These are phyloP conservation scores for Plestiodon gilberti DNA, from an alignment of 2,113 vertebrate genomes.

Conservation along the genomic window DNA sequence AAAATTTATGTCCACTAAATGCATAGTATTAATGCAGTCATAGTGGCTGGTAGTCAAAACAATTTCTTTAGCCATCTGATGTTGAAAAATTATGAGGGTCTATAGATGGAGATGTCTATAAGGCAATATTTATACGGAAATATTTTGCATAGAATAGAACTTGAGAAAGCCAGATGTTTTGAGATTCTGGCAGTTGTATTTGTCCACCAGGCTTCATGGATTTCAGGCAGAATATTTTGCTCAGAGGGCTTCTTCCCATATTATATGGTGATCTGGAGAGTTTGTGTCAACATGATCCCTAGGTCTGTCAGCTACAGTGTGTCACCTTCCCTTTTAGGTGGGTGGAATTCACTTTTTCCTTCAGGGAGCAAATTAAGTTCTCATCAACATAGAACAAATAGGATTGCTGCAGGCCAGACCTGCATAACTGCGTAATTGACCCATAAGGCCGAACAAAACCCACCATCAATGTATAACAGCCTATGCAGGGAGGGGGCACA, in stretches of 20 bases:
- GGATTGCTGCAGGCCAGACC: not conserved
- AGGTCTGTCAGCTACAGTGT: too few relatives aligned
- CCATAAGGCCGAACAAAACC: not conserved
- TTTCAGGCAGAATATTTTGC: conserved; percentile 13
- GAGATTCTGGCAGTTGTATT: conserved; percentile 24
- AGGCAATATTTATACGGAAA: conserved; percentile 18
- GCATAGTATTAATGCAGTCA: conserved; percentile 67
- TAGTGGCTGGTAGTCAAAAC: conserved; percentile 39
- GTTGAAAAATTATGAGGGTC: conserved; percentile 27
- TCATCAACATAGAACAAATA: not conserved
- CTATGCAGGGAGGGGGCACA: not conserved
- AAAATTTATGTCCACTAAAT: conserved; percentile 72
- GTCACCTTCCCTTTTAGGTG: not conserved
- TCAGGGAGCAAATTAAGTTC: not conserved
- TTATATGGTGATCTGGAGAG: not conserved
- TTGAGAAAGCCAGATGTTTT: conserved; percentile 28
- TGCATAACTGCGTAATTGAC: not conserved
- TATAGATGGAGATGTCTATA: conserved; percentile 10
- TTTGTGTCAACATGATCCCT: not conserved
- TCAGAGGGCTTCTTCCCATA: conserved; percentile 10
- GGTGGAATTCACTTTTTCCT: not conserved
- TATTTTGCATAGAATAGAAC: conserved; percentile 24
- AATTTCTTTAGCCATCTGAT: conserved; percentile 42
- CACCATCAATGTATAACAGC: not conserved
- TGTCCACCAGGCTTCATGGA: not conserved